phyloP scores from a whole-genome alignment of 2,888 invertebrate genomes.

The Holacanthella duospinosa region DNA sequence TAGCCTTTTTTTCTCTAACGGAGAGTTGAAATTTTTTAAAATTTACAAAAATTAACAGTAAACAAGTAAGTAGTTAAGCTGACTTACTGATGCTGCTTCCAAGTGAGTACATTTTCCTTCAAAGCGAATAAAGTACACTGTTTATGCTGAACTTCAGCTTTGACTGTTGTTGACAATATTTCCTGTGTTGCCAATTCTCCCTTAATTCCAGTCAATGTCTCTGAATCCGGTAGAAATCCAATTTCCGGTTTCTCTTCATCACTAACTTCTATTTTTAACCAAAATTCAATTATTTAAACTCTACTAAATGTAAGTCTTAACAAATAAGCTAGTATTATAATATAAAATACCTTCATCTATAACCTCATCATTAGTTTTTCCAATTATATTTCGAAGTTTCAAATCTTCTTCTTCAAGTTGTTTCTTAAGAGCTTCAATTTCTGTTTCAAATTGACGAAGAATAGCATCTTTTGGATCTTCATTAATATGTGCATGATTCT shows the following conservation, averaged over 20 bases:
- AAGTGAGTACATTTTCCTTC: slow-evolving; percentile 26
- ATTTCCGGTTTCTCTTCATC: neutral
- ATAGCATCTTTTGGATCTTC: slow-evolving; percentile 96
- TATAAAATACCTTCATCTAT: neutral
- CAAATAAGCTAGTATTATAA: too few relatives aligned
- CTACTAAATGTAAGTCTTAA: too few relatives aligned
- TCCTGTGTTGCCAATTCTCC: slow-evolving; percentile 30
- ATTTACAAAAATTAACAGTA: too few relatives aligned
- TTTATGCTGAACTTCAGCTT: slow-evolving; percentile 20
- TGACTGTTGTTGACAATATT: slow-evolving; percentile 21
- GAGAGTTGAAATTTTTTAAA: too few relatives aligned
- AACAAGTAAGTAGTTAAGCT: too few relatives aligned
- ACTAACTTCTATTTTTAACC: neutral
- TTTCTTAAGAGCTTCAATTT: slow-evolving; percentile 81
- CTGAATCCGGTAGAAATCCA: neutral
- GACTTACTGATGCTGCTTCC: slow-evolving; percentile 26
- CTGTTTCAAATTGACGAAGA: slow-evolving; percentile 87
- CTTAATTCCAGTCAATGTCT: slow-evolving; percentile 23
- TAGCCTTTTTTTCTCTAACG: slow-evolving; percentile 20
- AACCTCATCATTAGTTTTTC: neutral
- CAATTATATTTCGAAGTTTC: neutral
- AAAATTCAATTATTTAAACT: too few relatives aligned
- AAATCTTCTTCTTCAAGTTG: slow-evolving; percentile 62
- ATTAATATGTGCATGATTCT: slow-evolving; percentile 89
- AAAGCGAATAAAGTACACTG: slow-evolving; percentile 22